A percentile compares a stretch with the other conserved stretches of the same genome.
phyloP scores from a whole-genome alignment of 53 echinoderm and acorn worm genomes.

The Paracentrotus lividus region DNA sequence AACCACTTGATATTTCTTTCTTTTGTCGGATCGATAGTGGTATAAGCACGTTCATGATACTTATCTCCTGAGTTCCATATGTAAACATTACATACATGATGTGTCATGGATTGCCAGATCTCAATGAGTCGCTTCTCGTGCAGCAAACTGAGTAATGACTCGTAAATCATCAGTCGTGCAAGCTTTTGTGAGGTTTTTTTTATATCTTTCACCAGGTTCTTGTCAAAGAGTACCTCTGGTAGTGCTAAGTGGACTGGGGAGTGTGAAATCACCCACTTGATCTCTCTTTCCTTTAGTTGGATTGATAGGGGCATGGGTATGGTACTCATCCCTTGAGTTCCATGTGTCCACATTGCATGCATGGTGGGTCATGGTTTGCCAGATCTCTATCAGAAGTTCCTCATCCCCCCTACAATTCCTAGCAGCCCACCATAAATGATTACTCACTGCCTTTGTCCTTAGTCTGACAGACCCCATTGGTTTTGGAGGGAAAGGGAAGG shows the following conservation, averaged over 20 bases:
- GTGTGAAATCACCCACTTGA: conserved; percentile 71
- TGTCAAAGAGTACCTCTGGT: conserved; percentile 69
- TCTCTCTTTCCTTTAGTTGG: conserved; percentile 35
- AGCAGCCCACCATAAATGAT: too few relatives aligned
- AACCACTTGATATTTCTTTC: conserved; percentile 67
- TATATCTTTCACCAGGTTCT: conserved; percentile 69
- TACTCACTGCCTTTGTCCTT: too few relatives aligned
- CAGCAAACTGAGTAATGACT: conserved; percentile 71
- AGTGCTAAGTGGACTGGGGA: conserved; percentile 75
- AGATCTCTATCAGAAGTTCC: conserved; percentile 46
- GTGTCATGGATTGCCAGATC: conserved; percentile 58
- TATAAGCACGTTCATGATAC: too few relatives aligned
- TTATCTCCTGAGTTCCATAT: too few relatives aligned
- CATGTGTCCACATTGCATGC: conserved; percentile 63
- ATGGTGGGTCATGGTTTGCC: conserved; percentile 61
- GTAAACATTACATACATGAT: conserved; percentile 65
- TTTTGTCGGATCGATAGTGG: conserved; percentile 46
- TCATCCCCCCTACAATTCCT: conserved; percentile 47
- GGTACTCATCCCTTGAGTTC: too few relatives aligned
- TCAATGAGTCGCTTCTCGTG: too few relatives aligned
- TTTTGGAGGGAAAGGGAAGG: too few relatives aligned
- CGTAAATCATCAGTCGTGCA: conserved; percentile 75
- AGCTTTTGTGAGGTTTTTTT: conserved; percentile 61
- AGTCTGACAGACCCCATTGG: too few relatives aligned
- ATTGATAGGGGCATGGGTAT: conserved; percentile 44